Percentiles rank a stretch among this genome's conserved stretches.
Conservation (phyloP, 2,113 vertebrate species). For the Solenodon paradoxus region DNA sequence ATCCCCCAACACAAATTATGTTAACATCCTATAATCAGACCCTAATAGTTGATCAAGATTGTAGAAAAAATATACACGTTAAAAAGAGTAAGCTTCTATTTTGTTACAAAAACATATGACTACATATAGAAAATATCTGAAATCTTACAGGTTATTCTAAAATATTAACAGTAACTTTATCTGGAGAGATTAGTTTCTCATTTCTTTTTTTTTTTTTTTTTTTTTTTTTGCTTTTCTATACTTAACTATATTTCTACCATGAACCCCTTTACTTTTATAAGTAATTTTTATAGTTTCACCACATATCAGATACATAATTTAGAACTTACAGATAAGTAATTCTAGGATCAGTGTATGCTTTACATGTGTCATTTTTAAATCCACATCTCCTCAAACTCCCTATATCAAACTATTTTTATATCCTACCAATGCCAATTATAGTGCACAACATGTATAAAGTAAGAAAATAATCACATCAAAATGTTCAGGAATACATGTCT, state of each 20-base stretch:
- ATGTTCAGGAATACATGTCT: not conserved
- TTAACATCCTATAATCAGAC: constrained; percentile 32
- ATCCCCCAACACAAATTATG: not conserved
- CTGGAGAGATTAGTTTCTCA: not conserved
- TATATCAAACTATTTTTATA: not conserved
- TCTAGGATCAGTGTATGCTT: not conserved
- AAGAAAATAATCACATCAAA: not conserved
- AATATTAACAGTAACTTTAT: not conserved
- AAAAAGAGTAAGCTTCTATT: not conserved
- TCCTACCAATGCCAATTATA: not conserved
- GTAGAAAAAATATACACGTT: not conserved
- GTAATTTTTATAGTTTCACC: not conserved
- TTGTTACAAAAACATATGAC: constrained; percentile 8
- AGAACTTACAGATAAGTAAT: not conserved
- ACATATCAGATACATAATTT: not conserved
- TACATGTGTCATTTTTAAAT: not conserved
- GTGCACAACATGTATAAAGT: not conserved
- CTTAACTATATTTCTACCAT: not conserved
- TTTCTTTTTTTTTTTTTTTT: not conserved
- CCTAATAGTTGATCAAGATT: not conserved
- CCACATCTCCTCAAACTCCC: not conserved
- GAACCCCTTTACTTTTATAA: not conserved
- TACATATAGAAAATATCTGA: not conserved
- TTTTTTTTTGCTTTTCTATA: not conserved
- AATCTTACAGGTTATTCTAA: not conserved